phyloP scores from a whole-genome alignment of 2,888 invertebrate genomes.

The Leucozona laternaria region DNA sequence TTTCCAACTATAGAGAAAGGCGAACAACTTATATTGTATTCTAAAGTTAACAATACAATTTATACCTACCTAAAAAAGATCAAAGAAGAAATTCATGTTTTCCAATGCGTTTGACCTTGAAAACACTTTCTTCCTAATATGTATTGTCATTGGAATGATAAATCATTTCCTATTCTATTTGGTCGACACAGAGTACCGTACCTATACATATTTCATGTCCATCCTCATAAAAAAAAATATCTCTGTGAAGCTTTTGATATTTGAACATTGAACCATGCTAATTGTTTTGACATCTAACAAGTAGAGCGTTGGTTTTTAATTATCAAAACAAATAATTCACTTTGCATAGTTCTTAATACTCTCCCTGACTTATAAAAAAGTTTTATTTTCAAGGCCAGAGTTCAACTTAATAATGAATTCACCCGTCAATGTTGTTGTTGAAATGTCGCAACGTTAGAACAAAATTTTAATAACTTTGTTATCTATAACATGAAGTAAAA shows the following conservation, averaged over 20 bases:
- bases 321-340: background rate
- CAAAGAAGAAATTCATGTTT: no score
- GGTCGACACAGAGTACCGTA: no score
- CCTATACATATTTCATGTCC: no score
- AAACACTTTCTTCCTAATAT: no score
- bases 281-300: background rate
- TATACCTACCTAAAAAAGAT: no score
- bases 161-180: no score
- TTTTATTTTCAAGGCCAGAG: conserved; percentile 50
- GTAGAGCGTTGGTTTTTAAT: background rate
- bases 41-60: no score
- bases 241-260: background rate
- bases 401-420: conserved; percentile 9
- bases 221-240: background rate
- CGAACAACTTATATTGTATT: no score
- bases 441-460: background rate
- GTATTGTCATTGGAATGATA: no score
- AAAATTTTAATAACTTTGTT: no score
- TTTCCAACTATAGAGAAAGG: no score
- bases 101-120: no score
- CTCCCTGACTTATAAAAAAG: conserved; percentile 50
- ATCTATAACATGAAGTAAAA: background rate
- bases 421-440: background rate
- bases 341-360: background rate
- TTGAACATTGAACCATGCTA: background rate